A percentile compares a stretch with the other conserved stretches of the same genome.
Conservation (phyloP, 2,797 vertebrate genomes). For the Tapirus indicus region DNA sequence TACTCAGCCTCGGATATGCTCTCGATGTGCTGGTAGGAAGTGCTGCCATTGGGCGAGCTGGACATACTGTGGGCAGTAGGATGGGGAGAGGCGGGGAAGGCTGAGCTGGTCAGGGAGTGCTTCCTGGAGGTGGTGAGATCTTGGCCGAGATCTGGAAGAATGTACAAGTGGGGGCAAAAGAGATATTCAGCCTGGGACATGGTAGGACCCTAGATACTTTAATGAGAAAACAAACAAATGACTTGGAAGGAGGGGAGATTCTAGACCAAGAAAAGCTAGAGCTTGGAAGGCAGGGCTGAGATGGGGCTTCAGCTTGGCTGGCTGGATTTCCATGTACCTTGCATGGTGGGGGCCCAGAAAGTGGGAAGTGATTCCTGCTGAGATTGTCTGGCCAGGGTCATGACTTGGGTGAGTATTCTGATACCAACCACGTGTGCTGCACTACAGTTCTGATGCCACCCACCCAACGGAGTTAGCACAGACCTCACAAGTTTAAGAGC, state of each 20-base stretch:
- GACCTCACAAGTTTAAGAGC: background rate
- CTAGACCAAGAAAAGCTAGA: background rate
- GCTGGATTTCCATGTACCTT: background rate
- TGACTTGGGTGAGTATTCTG: background rate
- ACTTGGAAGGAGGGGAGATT: background rate
- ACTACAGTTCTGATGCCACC: fast-evolving
- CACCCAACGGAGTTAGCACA: too few relatives aligned
- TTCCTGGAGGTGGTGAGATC: background rate
- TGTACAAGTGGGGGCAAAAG: background rate
- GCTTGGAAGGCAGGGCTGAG: background rate
- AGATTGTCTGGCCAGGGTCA: background rate
- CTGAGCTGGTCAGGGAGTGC: background rate
- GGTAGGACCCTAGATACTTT: background rate
- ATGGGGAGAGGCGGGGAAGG: background rate
- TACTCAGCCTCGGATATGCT: background rate
- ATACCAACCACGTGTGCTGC: background rate
- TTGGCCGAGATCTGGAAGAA: background rate
- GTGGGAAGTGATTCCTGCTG: background rate
- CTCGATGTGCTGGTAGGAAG: fast-evolving
- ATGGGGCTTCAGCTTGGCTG: background rate
- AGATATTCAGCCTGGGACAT: fast-evolving
- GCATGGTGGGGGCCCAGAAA: background rate
- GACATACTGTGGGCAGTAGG: background rate
- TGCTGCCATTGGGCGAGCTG: fast-evolving
- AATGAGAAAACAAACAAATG: background rate